phyloP scores from a whole-genome alignment of 2,888 invertebrate species.

The Drosophila pegasa region DNA sequence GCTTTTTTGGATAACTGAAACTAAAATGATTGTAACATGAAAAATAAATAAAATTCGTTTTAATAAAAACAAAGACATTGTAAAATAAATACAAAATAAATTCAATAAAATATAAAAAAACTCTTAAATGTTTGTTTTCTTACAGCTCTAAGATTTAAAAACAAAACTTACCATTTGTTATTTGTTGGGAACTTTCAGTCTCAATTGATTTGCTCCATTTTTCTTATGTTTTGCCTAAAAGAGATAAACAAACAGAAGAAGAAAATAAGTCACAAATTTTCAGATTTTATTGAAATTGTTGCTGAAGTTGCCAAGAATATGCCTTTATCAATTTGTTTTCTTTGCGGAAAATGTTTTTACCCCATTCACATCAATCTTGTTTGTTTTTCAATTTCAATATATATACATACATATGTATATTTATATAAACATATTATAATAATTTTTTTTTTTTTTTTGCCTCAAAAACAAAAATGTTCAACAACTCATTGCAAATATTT shows the following conservation, averaged over 20 bases:
- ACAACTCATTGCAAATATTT: slow-evolving; percentile 32
- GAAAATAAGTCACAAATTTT: slow-evolving; percentile 1
- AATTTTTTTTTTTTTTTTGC: slow-evolving; percentile 6
- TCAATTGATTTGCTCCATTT: not conserved
- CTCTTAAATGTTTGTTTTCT: not conserved
- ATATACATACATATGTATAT: not conserved
- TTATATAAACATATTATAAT: slow-evolving; percentile 23
- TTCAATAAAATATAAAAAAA: too few relatives aligned
- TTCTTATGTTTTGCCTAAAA: not conserved
- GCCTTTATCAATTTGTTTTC: not conserved
- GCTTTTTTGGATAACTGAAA: too few relatives aligned
- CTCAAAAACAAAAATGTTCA: not conserved
- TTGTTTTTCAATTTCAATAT: slow-evolving; percentile 4
- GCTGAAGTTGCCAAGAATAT: not conserved
- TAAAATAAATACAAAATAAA: too few relatives aligned
- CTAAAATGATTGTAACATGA: not conserved
- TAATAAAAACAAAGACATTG: not conserved
- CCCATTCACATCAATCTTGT: not conserved
- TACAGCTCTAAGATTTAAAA: not conserved
- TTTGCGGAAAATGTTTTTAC: slow-evolving; percentile 6
- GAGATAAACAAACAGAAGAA: not conserved
- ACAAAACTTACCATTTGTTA: slow-evolving; percentile 13
- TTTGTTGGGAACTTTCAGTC: not conserved
- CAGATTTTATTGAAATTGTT: slow-evolving; percentile 2
- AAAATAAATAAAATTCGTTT: not conserved